Base-by-base conservation (phyloP, 2,888 invertebrate genomes). In the Sepiola atlantica region DNA sequence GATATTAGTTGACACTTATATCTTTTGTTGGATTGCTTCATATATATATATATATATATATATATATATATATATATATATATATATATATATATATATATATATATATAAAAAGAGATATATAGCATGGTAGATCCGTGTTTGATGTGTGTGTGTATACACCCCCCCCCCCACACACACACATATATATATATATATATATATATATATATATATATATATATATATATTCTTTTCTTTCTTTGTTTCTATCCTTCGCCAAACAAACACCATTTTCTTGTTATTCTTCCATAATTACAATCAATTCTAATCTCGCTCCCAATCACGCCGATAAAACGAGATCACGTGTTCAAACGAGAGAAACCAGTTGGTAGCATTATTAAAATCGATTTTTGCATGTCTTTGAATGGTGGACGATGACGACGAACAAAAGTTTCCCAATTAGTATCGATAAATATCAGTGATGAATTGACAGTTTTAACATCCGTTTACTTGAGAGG, bases 371-470 rank as follows among this genome's bases (percentile, higher is more conserved):
- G 77, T 77, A 77, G n/a, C n/a, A 32, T 77, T n/a, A n/a, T 77
- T 77, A 77, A 77, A 77, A 77, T 77, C n/a, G 77, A 77, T 77
- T 77, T 77, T 77, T 77, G 77, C 77, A 77, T 77, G n/a, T n/a
- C 77, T n/a, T 77, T 77, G n/a, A 77, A 45, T 45, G 45, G 45
- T 45, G 77, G 21, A n/a, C 4, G 77, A 21, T 18, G 32, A n/a
- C 77, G 32, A 77, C 77, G 16, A 77, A 77, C n/a, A 77, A 77
- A 77, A 77, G n/a, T 77, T 77, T 77, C 77, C 16, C n/a, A 77
- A 77, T 77, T 77, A 77, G 16, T 77, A 77, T 77, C 77, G 77
- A 77, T 77, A 77, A 77, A 77, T 77, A 77, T 77, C 77, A 77
- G 2, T n/a, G 77, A n/a, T 77, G 77, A 77, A 32, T n/a, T 32